A percentile compares a stretch with the other conserved stretches of the same genome.
phyloP scores from a whole-genome alignment of 1,140 invertebrate species.

The Bathynomus jamesi region DNA sequence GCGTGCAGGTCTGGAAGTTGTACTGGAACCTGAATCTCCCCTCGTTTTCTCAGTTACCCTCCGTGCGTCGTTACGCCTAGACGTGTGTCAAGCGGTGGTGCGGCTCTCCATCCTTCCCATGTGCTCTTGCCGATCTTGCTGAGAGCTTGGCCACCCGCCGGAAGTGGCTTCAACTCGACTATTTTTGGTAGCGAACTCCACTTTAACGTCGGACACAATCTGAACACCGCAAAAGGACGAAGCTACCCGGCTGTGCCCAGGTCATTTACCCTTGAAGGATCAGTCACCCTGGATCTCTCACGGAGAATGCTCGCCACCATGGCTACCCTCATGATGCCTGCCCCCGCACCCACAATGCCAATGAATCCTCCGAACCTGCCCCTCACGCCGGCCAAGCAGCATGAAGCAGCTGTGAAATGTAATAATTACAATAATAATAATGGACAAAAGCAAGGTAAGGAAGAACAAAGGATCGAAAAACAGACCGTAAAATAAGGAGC shows the following conservation, averaged over 20 bases:
- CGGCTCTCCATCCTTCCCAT: background rate
- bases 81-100: background rate
- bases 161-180: background rate
- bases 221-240: background rate
- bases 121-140: background rate
- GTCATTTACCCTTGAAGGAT: background rate
- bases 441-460: constrained; percentile 49
- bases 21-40: background rate
- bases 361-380: constrained; percentile 52
- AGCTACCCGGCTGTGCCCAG: background rate
- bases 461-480: no score
- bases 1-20: background rate
- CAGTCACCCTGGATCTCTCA: constrained; percentile 25
- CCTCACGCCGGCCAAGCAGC: constrained; percentile 52
- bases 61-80: background rate
- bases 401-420: constrained; percentile 43
- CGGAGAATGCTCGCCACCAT: constrained; percentile 50
- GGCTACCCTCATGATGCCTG: constrained; percentile 56
- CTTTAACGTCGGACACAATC: background rate
- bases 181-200: background rate
- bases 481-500: no score
- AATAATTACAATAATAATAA: constrained; percentile 45
- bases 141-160: background rate
- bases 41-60: background rate
- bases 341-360: constrained; percentile 51